These are phyloP conservation scores for Procavia capensis DNA, from an alignment of 2,113 vertebrate species.

Conservation along the genomic window DNA sequence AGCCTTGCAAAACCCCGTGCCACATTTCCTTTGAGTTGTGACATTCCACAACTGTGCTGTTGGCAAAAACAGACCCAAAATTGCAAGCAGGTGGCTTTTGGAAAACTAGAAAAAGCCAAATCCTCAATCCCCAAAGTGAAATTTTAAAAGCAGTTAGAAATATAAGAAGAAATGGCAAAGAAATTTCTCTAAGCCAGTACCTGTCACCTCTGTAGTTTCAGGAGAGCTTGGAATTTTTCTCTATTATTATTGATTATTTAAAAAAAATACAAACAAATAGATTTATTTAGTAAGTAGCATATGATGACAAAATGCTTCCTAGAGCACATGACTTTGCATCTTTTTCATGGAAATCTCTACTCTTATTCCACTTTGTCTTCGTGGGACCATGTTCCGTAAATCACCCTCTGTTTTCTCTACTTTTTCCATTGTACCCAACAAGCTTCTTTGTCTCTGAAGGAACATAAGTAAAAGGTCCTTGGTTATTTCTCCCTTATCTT, in stretches of 20 bases:
- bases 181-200: background rate
- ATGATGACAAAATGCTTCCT: background rate
- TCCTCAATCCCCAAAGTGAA: background rate
- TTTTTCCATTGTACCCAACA: background rate
- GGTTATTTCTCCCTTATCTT: background rate
- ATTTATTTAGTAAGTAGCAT: background rate
- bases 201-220: background rate
- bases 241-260: background rate
- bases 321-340: background rate
- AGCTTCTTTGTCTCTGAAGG: background rate
- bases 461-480: background rate
- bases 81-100: constrained; percentile 11
- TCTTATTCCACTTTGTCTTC: background rate
- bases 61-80: background rate
- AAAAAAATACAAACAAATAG: background rate
- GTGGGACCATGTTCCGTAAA: background rate
- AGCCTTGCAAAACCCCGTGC: background rate
- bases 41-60: background rate
- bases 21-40: background rate
- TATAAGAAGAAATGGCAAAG: constrained; percentile 6
- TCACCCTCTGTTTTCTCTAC: background rate
- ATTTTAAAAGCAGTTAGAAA: background rate
- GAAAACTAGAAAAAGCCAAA: background rate
- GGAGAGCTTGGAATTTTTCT: background rate
- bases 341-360: background rate